A percentile compares a stretch with the other conserved stretches of the same genome.
phyloP scores from a whole-genome alignment of 2,113 vertebrate genomes.

The Nansenia antarctica region DNA sequence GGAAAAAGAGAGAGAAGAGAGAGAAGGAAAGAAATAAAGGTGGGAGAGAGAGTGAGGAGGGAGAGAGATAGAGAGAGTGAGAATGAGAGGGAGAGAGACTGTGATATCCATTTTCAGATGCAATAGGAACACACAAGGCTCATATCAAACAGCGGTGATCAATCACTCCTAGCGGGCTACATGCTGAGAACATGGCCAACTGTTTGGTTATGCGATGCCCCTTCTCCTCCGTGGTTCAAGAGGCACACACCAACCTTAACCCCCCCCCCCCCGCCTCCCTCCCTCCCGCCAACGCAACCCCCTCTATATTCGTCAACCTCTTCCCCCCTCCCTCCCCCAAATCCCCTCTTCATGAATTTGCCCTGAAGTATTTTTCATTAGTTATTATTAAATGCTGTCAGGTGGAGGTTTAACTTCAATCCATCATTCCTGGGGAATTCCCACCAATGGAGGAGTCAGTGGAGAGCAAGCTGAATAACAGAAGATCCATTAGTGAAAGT shows the following conservation, averaged over 20 bases:
- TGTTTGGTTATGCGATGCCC: slow-evolving; percentile 41
- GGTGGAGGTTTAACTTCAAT: slow-evolving; percentile 60
- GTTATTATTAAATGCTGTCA: slow-evolving; percentile 71
- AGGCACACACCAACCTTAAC: background rate
- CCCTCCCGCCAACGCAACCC: slow-evolving; percentile 9
- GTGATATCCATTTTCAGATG: too few relatives aligned
- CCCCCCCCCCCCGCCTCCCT: background rate
- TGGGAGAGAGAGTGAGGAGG: too few relatives aligned
- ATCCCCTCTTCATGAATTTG: slow-evolving; percentile 42
- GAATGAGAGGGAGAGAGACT: too few relatives aligned
- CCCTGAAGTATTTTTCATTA: slow-evolving; percentile 60
- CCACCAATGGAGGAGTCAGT: slow-evolving; percentile 52
- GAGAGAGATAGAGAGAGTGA: too few relatives aligned
- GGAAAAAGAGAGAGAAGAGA: too few relatives aligned
- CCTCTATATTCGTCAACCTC: slow-evolving; percentile 27
- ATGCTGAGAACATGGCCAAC: slow-evolving; percentile 48
- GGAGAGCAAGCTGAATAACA: slow-evolving; percentile 47
- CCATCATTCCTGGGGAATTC: slow-evolving; percentile 56
- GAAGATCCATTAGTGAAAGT: slow-evolving; percentile 55
- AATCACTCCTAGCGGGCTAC: slow-evolving; percentile 61
- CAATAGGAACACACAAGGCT: too few relatives aligned
- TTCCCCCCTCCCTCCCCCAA: background rate
- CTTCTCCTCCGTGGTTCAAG: slow-evolving; percentile 26
- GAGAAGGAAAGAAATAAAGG: too few relatives aligned
- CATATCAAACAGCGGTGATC: slow-evolving; percentile 56